Conservation (phyloP, 30 jellyfish, hydroid and myxozoan species). For the Aurelia aurita region DNA sequence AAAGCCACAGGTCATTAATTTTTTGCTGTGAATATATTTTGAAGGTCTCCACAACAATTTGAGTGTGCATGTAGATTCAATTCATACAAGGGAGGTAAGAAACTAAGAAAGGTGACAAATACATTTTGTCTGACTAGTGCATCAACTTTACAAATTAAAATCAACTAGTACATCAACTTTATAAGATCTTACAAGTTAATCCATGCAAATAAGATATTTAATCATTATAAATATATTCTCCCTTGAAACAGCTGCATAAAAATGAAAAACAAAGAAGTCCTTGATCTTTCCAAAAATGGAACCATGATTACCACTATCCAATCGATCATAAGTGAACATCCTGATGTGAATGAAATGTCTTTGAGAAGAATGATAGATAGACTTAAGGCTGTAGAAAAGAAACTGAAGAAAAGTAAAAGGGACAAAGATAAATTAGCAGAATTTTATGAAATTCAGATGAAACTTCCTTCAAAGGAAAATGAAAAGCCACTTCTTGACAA, state of each 20-base stretch:
- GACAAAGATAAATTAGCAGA: background rate
- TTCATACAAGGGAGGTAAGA: too few relatives aligned
- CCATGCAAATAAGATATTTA: too few relatives aligned
- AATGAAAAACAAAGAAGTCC: constrained; percentile 8
- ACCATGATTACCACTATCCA: background rate
- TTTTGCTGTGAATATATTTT: too few relatives aligned
- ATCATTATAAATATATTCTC: constrained; percentile 1
- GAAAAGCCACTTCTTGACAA: background rate
- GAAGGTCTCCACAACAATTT: too few relatives aligned
- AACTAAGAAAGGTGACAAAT: too few relatives aligned
- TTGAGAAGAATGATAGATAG: constrained; percentile 2
- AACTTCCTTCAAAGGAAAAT: background rate
- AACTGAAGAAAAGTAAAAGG: constrained; percentile 3
- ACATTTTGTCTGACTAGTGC: too few relatives aligned
- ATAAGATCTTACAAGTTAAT: too few relatives aligned
- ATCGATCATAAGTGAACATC: background rate
- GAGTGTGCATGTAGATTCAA: too few relatives aligned
- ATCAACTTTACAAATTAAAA: background rate
- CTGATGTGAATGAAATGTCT: background rate
- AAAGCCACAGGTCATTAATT: too few relatives aligned
- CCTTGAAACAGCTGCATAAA: background rate
- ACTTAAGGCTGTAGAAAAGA: constrained; percentile 6
- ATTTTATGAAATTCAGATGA: background rate
- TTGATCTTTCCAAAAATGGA: constrained; percentile 15
- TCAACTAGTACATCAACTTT: background rate